Evolutionary conservation across 2,888 invertebrate genomes (phyloP), one percentile per base, ranked within the genome.

Genomic region (Amaurobius ferox): DNA sequence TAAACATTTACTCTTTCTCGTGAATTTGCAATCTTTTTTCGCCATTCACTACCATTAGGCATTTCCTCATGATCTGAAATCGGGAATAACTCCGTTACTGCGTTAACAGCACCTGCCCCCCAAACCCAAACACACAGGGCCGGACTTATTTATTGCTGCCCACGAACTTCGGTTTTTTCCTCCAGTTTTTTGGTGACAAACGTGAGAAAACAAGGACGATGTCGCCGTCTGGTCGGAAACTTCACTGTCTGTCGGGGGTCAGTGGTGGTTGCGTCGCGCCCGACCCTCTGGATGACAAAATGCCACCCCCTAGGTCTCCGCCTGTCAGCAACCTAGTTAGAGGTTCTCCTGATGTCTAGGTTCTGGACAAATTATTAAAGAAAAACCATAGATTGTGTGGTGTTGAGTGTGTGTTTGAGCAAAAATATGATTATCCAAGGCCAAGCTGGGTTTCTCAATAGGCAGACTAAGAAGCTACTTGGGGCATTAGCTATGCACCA

Each of bases 201-300:
- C 55, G 55, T 55, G 55, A 55, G 55, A 55, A 55, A 55, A 55
- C 55, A 55, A 55, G 55, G 23, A n/a, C 13, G 55, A 1, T 16
- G 44, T 44, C 55, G 55, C 23, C 55, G 55, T 23, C 55, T 19
- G 19, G 23, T 55, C 23, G 55, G 5, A 19, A 23, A 19, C 19
- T 23, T 23, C 23, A 19, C 16, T 44, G 55, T 55, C 55, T 55
- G 55, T 23, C 55, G 55, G 23, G 55, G 55, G 55, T 55, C 55
- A 55, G 55, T 23, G 55, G 23, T 55, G 55, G 55, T 55, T 55
- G 55, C 55, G 23, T 55, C 55, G 55, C 55, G 35, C n/a, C n/a
- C n/a, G n/a, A n/a, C n/a, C n/a, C n/a, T n/a, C n/a, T n/a, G n/a
- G 35, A 7, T 35, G 35, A 35, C 35, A 35, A 35, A 35, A 35